A percentile compares a stretch with the other conserved stretches of the same genome.
These are phyloP conservation scores for Netta rufina DNA, from an alignment of 2,797 vertebrate genomes.

Conservation along the genomic window DNA sequence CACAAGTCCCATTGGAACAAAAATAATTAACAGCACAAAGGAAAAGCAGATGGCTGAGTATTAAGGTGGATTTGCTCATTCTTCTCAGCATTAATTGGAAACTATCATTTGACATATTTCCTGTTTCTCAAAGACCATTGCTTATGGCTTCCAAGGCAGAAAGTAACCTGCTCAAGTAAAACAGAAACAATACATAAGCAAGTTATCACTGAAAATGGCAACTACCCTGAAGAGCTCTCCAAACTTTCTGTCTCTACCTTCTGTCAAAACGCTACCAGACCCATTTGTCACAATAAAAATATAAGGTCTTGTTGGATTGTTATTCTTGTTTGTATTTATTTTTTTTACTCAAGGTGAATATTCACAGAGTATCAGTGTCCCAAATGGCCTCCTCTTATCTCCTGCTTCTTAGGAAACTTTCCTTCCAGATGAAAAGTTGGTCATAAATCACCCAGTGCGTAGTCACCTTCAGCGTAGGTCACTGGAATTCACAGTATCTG, in stretches of 20 bases:
- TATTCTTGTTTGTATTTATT: neutral
- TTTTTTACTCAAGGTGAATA: neutral
- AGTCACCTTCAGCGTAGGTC: neutral
- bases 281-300: neutral
- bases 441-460: neutral
- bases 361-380: neutral
- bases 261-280: neutral
- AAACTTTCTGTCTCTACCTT: neutral
- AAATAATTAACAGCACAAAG: neutral
- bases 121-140: neutral
- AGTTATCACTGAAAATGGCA: neutral
- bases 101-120: neutral
- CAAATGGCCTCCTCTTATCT: neutral
- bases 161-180: neutral
- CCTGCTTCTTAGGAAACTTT: neutral
- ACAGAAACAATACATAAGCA: rapidly evolving
- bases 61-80: neutral
- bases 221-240: neutral
- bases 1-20: neutral
- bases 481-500: neutral
- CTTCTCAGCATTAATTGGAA: neutral
- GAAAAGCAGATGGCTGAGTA: neutral
- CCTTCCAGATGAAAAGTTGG: neutral
- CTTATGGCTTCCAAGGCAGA: neutral
- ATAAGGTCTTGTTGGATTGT: neutral